phyloP scores from a whole-genome alignment of 2,797 vertebrate species.

The Enteromius argenteus region DNA sequence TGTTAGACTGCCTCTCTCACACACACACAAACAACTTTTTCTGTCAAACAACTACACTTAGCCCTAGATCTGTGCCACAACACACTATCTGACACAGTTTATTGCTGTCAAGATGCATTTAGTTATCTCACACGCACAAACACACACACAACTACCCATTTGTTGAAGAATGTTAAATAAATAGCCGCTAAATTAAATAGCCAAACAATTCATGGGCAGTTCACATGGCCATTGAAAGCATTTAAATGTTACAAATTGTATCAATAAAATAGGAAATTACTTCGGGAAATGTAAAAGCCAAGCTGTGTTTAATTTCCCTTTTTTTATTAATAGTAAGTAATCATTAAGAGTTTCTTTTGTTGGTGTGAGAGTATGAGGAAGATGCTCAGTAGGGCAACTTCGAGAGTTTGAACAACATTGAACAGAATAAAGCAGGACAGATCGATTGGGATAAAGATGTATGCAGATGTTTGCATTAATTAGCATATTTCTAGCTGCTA shows the following conservation, averaged over 20 bases:
- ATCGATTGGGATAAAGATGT: constrained; percentile 1
- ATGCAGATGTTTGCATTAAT: constrained; percentile 29
- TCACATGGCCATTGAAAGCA: background rate
- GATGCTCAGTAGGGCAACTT: background rate
- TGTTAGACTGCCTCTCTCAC: background rate
- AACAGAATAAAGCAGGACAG: constrained; percentile 16
- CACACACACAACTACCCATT: background rate
- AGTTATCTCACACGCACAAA: background rate
- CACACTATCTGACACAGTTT: constrained; percentile 4
- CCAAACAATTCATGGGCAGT: background rate
- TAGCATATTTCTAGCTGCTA: background rate
- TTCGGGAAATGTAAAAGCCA: background rate
- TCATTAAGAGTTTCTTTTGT: background rate
- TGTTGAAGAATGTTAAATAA: background rate
- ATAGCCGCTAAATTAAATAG: background rate
- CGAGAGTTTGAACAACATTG: background rate
- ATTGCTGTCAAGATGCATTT: constrained; percentile 18
- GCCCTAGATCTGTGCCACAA: constrained; percentile 3
- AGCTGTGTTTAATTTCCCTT: background rate
- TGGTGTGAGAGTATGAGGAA: background rate
- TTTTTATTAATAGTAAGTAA: background rate
- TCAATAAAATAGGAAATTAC: background rate
- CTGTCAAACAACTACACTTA: background rate
- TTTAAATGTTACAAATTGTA: background rate
- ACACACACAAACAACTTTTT: background rate